Evolutionary conservation across 2,888 invertebrate genomes (phyloP).

Genomic region (Drosophila macrospina): DNA sequence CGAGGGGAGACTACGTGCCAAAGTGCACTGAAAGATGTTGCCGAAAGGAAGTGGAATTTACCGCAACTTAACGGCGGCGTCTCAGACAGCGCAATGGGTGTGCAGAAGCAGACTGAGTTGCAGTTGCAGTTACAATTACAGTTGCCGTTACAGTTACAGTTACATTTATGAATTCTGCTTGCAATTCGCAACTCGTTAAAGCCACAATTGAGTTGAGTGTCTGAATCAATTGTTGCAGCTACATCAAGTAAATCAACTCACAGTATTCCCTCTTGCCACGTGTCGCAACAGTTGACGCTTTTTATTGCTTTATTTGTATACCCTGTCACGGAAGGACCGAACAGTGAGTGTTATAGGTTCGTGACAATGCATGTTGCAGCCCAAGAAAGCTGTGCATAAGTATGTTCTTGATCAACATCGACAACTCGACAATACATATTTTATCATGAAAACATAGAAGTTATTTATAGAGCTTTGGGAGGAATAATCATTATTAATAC

Average conservation of each 20-base stretch:
- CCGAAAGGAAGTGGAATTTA: constrained; percentile 68
- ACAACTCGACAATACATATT: no score
- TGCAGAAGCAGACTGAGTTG: background rate
- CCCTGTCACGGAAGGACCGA: background rate
- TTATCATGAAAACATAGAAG: no score
- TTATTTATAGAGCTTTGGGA: no score
- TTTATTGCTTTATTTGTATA: constrained; percentile 37
- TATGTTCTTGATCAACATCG: no score
- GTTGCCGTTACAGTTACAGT: constrained; percentile 15
- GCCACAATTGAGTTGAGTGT: constrained; percentile 41
- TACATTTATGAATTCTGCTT: constrained; percentile 31
- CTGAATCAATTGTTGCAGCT: constrained; percentile 25
- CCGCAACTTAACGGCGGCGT: constrained; percentile 42
- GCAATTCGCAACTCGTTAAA: constrained; percentile 58
- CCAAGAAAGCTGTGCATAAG: no score
- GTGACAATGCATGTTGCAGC: background rate
- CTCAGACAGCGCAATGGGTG: background rate
- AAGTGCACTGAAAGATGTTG: constrained; percentile 62
- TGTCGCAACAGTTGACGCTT: constrained; percentile 31
- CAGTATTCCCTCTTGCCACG: constrained; percentile 31
- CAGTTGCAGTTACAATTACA: constrained; percentile 11
- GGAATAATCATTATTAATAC: no score
- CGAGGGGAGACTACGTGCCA: constrained; percentile 59
- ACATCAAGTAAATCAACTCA: constrained; percentile 6
- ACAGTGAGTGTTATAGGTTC: background rate